A percentile compares a stretch with the other conserved stretches of the same genome.
Conservation (phyloP, 2,888 invertebrate genomes). For the Drosophila mettleri region DNA sequence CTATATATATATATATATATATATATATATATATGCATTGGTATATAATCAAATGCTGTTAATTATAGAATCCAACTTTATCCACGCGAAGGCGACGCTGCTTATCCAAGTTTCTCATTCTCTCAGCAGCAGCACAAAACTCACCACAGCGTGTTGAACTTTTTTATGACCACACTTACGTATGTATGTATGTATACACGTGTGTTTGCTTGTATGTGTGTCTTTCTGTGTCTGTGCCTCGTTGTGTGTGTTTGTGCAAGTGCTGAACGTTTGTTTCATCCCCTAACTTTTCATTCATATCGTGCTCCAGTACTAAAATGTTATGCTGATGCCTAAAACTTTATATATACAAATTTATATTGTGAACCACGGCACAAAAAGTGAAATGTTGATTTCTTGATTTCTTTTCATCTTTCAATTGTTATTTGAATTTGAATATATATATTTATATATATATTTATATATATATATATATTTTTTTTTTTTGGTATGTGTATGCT, state of each 20-base stretch:
- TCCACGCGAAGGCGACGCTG: not conserved
- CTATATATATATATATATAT: not conserved
- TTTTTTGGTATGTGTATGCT: not conserved
- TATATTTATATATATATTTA: not conserved
- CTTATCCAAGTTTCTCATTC: conserved; percentile 5
- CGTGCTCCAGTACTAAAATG: conserved; percentile 74
- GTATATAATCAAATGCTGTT: not conserved
- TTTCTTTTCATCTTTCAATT: not conserved
- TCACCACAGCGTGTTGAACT: conserved; percentile 64
- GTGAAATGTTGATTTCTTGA: conserved; percentile 31
- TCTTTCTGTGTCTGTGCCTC: not conserved
- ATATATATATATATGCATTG: not conserved
- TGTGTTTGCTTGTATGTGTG: not conserved
- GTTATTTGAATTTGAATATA: conserved; percentile 6
- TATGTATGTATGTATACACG: conserved; percentile 1
- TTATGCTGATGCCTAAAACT: conserved; percentile 57
- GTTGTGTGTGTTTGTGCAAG: conserved; percentile 7
- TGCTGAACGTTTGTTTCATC: conserved; percentile 56
- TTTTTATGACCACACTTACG: conserved; percentile 47
- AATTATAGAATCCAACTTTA: not conserved
- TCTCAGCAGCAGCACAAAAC: conserved; percentile 34
- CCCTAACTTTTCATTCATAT: conserved; percentile 74
- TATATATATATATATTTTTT: conserved; percentile 2
- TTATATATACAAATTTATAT: not conserved
- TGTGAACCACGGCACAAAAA: not conserved